Percentiles rank a stretch among this genome's conserved stretches.
phyloP scores from a whole-genome alignment of 2,113 vertebrate species.

The Sterrhoptilus dennistouni region DNA sequence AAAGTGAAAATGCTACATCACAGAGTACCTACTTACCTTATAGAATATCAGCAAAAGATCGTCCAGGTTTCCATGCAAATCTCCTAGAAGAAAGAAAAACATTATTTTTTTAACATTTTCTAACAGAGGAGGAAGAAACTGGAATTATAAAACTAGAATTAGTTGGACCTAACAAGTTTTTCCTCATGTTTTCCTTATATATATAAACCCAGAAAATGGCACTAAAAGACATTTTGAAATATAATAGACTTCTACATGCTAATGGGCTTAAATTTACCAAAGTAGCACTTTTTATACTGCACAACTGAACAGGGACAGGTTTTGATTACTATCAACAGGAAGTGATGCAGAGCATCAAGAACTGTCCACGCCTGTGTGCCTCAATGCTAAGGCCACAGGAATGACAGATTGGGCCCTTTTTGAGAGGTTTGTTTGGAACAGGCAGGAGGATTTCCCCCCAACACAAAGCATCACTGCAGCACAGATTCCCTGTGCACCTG shows the following conservation, averaged over 20 bases:
- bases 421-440: background rate
- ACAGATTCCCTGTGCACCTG: background rate
- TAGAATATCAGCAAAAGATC: conserved; percentile 96
- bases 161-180: background rate
- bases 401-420: background rate
- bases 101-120: background rate
- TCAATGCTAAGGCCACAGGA: background rate
- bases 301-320: background rate
- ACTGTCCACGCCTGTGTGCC: background rate
- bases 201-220: background rate
- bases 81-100: conserved; percentile 77
- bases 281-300: background rate
- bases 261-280: background rate
- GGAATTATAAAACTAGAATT: background rate
- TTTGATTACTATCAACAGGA: background rate
- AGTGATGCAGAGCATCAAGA: background rate
- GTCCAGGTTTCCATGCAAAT: conserved; percentile 93
- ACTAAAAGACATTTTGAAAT: background rate
- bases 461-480: background rate
- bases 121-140: background rate
- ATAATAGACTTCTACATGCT: background rate
- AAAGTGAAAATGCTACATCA: conserved; percentile 12
- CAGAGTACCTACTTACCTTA: conserved; percentile 80
- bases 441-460: background rate
- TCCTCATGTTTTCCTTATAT: background rate